Evolutionary conservation across 1,140 invertebrate genomes (phyloP), one percentile per base, ranked within the genome.

Genomic region (Tribolium madens): DNA sequence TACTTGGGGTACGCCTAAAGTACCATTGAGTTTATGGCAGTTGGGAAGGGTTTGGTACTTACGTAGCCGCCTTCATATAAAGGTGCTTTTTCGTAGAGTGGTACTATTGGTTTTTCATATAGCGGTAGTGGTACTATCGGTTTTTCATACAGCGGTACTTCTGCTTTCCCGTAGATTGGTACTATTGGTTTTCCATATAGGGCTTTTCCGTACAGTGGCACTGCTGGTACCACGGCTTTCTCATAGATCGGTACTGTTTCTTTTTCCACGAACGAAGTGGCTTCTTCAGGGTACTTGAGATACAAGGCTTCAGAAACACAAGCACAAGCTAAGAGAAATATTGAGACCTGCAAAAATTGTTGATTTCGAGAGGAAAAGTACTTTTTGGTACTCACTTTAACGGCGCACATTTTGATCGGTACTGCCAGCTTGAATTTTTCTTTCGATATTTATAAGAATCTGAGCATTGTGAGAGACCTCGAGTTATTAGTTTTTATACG

Each of bases 1-100:
- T 71, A 71, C 42, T 71, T 71, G 1, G 68, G 68, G 21, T 71
- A 71, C n/a, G 68, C 68, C 68, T 71, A 47, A 47, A 71, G 13
- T n/a, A 47, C 1, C n/a, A 17, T 7, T 15, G 14, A 52, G 3
- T 26, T 26, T 26, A 26, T 10, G 7, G 13, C 6, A 52, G 9
- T 52, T 52, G 50, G 13, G 50, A 4, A 9, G 2, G n/a, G 5
- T 42, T 42, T 42, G 5, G 17, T 57, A 57, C 52, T 31, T 33
- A 64, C 57, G 26, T 64, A 64, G 2, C 12, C 57, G 3, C 6
- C 17, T 26, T 57, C 57, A 12, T 18, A 57, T 26, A 26, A 26
- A 26, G 21, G 21, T 1, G 21, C 3, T 26, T 57, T 14, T n/a
- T 26, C 57, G 14, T 64, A 64, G 6, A 64, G 21, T 4, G 57